Evolutionary conservation across 2,113 vertebrate genomes (phyloP).

Genomic region (Irena cyanogastra): DNA sequence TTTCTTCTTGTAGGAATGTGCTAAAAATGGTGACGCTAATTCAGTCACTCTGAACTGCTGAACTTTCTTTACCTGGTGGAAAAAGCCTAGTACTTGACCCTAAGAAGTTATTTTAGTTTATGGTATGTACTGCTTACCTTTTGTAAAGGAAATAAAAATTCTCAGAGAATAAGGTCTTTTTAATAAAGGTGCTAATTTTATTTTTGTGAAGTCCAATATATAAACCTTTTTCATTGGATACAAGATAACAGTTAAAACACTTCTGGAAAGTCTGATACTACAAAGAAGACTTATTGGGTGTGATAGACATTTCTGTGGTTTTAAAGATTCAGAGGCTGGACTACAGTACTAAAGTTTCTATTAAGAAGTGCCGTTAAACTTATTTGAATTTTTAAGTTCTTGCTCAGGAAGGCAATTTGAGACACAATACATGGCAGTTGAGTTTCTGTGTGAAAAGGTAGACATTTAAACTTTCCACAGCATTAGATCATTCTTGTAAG

Average conservation of each 20-base stretch:
- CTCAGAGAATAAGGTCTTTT: background rate
- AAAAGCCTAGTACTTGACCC: background rate
- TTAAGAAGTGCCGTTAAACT: background rate
- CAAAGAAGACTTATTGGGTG: background rate
- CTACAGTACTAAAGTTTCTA: background rate
- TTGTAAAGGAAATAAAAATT: background rate
- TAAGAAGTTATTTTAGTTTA: background rate
- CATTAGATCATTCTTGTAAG: background rate
- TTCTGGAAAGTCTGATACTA: background rate
- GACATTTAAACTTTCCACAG: background rate
- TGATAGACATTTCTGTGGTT: background rate
- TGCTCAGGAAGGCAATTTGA: background rate
- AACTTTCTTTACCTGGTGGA: background rate
- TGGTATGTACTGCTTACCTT: background rate
- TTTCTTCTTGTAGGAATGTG: background rate
- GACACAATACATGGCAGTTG: background rate
- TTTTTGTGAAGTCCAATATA: background rate
- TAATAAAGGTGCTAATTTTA: background rate
- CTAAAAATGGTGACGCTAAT: background rate
- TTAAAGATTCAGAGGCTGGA: background rate
- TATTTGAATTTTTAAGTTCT: background rate
- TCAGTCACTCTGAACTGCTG: background rate
- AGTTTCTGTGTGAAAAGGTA: background rate
- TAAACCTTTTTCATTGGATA: background rate
- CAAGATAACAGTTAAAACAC: background rate